Base-by-base conservation (phyloP, 2,888 invertebrate genomes). In the Gryllus longicercus region DNA sequence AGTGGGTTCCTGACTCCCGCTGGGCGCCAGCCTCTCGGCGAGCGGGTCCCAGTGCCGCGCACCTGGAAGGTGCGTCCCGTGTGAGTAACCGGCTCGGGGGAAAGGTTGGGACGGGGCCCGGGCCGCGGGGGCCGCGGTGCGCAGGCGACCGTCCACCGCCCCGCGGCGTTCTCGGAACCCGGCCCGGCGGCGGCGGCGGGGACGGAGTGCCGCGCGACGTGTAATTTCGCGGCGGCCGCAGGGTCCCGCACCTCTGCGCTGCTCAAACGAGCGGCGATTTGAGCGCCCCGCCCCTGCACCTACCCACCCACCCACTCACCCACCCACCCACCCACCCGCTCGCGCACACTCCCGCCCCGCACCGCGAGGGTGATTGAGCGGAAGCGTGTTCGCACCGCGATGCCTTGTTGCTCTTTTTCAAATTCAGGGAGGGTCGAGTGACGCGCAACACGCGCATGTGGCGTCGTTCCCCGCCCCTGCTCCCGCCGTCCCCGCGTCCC, bases 361-460 rank as follows among this genome's bases (percentile, higher is more conserved):
- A 10, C 63, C 63, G 63, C 63, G 5, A 63, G 63, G 63, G 63
- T 63, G 63, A 63, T 63, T 63, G 63, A 63, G 63, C 63, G 63
- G 63, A 18, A 63, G 63, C 63, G 8, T 63, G 63, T 63, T 63
- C 63, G 63, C 63, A 14, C 63, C 18, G 63, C 63, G 63, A 18
- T 63, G 63, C 63, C 63, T 63, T 63, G 63, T 63, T 63, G 14
- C 63, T 63, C 63, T 63, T 63, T 63, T 63, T 63, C 63, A 63
- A 63, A 63, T 63, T 18, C 63, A 18, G 5, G 63, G 63, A 63
- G 14, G 63, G 63, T 63, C 63, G 63, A 63, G 63, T 63, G 63
- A 63, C 63, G 63, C 63, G 63, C 63, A 18, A 63, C 63, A 63
- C 63, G 63, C 63, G 63, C 63, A 63, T 63, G 63, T 63, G 63